Percentiles rank a stretch among this genome's conserved stretches.
Conservation (phyloP, 1,140 invertebrate species). For the Cryptotermes secundus region DNA sequence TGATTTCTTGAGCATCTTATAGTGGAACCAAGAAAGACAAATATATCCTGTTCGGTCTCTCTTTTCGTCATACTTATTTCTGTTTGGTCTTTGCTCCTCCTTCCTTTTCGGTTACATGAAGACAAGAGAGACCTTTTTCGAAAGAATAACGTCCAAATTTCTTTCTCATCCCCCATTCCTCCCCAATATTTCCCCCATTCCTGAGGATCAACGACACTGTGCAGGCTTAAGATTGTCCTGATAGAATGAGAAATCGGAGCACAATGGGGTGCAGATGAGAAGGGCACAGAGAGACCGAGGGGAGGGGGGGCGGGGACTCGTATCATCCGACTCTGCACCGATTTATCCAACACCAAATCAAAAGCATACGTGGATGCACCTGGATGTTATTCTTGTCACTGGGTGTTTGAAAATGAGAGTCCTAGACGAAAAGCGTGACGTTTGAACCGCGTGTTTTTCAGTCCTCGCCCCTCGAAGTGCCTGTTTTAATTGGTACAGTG, state of each 20-base stretch:
- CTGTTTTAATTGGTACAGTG: too few species aligned
- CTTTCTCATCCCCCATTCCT: background rate
- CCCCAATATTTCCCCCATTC: background rate
- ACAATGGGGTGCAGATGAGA: background rate
- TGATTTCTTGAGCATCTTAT: background rate
- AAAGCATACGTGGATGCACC: constrained; percentile 9
- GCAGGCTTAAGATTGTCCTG: constrained; percentile 19
- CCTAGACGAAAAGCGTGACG: too few species aligned
- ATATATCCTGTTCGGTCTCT: constrained; percentile 16
- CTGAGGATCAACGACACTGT: background rate
- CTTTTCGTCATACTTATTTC: background rate
- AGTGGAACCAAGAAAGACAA: constrained; percentile 5
- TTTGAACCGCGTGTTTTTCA: too few species aligned
- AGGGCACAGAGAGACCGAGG: background rate
- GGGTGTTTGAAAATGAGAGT: background rate
- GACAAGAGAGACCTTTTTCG: constrained; percentile 23
- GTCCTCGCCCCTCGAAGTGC: too few species aligned
- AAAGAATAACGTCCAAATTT: constrained; percentile 29
- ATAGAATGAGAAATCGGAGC: constrained; percentile 18
- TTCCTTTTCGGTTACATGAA: background rate
- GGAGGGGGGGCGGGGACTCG: background rate
- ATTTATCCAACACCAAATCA: constrained; percentile 9
- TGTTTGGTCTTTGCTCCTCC: background rate
- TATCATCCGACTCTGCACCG: constrained; percentile 6
- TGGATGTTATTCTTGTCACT: background rate